Conservation (phyloP, 2,888 invertebrate genomes). For the Venusia cambrica region DNA sequence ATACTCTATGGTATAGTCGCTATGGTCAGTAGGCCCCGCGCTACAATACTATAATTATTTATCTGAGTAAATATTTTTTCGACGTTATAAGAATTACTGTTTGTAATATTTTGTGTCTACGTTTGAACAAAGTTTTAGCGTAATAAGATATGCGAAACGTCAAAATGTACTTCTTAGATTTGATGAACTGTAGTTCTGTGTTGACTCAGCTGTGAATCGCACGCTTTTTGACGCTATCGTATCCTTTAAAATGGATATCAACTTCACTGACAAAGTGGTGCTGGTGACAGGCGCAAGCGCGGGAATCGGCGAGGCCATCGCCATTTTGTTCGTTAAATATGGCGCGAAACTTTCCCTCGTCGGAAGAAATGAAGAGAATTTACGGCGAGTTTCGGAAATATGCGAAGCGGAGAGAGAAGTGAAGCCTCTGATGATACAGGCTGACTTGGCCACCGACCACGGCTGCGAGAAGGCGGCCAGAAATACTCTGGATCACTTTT, state of each 20-base stretch:
- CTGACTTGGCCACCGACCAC: slow-evolving; percentile 46
- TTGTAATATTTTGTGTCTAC: too few species aligned
- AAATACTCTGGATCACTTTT: slow-evolving; percentile 39
- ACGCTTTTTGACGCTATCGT: too few species aligned
- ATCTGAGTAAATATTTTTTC: too few species aligned
- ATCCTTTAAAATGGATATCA: slow-evolving; percentile 32
- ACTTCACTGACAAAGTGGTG: slow-evolving; percentile 44
- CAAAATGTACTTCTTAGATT: too few species aligned
- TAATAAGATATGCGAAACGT: too few species aligned
- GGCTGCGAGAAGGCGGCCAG: slow-evolving; percentile 42
- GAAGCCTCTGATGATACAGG: slow-evolving; percentile 37
- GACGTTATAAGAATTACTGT: too few species aligned
- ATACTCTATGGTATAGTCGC: too few species aligned
- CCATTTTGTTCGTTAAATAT: slow-evolving; percentile 38
- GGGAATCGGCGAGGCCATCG: slow-evolving; percentile 44
- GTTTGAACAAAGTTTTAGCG: too few species aligned
- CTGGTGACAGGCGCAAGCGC: slow-evolving; percentile 49
- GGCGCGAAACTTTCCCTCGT: slow-evolving; percentile 42
- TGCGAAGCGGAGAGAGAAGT: slow-evolving; percentile 35
- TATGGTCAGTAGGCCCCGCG: too few species aligned
- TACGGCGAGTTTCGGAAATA: slow-evolving; percentile 32
- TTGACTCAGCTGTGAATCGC: too few species aligned
- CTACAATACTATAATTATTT: too few species aligned
- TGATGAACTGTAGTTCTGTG: too few species aligned
- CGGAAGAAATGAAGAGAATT: slow-evolving; percentile 38